Conservation (phyloP, 2,888 invertebrate species). For the Tanytarsus gracilentus region DNA sequence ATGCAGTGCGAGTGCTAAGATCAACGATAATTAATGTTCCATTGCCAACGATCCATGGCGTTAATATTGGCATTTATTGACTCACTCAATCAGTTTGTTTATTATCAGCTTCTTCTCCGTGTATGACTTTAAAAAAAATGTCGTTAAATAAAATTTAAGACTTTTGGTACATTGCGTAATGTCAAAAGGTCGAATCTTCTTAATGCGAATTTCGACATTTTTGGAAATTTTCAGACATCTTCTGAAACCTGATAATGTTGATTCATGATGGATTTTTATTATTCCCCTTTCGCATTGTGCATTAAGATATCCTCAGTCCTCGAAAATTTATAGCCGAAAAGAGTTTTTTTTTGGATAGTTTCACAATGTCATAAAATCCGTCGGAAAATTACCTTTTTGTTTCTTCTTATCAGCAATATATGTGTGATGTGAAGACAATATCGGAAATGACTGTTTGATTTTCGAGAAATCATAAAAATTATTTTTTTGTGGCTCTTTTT, state of each 20-base stretch:
- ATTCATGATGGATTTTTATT: no score
- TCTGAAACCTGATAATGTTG: background rate
- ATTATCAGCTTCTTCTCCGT: no score
- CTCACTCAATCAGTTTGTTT: conserved; percentile 12
- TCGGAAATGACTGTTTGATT: conserved; percentile 15
- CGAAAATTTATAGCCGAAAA: no score
- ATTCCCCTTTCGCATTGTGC: no score
- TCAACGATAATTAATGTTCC: conserved; percentile 3
- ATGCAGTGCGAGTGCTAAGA: background rate
- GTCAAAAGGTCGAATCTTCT: conserved; percentile 13
- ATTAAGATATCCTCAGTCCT: no score
- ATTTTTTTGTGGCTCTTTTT: background rate
- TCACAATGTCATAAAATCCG: no score
- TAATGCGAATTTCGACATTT: background rate
- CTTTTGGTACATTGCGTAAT: background rate
- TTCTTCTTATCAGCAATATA: no score
- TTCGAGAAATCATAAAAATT: background rate
- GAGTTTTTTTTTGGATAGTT: no score
- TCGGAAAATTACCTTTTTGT: no score
- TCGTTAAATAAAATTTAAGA: background rate
- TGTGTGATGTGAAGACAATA: conserved; percentile 9
- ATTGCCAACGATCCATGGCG: conserved; percentile 5
- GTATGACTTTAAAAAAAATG: no score
- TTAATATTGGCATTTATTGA: conserved; percentile 15
- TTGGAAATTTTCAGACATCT: background rate